phyloP scores from a whole-genome alignment of 2,888 invertebrate species.

The Bellardia pandia region DNA sequence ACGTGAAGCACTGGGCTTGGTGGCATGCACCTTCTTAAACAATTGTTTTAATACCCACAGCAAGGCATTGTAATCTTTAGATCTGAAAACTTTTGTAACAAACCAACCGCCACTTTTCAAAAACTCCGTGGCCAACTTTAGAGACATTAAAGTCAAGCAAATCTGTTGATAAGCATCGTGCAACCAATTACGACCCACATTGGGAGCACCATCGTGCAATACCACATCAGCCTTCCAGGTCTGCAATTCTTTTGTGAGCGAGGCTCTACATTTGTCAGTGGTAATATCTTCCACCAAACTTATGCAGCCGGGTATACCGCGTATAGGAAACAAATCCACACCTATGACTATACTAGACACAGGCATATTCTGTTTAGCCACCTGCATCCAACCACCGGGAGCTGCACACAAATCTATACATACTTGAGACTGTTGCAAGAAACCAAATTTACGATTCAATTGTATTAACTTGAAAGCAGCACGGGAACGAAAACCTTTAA shows the following conservation, averaged over 20 bases:
- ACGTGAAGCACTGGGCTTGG: constrained; percentile 99
- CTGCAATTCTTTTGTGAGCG: constrained; percentile 93
- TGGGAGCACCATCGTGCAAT: constrained; percentile 98
- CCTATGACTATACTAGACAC: constrained; percentile 97
- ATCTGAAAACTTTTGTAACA: constrained; percentile 98
- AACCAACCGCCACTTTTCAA: constrained; percentile 97
- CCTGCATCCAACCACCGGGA: constrained; percentile 99
- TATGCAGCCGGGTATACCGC: constrained; percentile 94
- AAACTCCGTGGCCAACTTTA: constrained; percentile 96
- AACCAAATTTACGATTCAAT: constrained; percentile 97
- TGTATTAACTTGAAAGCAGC: constrained; percentile 99
- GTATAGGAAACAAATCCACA: constrained; percentile 98
- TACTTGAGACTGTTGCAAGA: constrained; percentile 97
- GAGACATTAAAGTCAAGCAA: constrained; percentile 94
- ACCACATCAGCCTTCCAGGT: constrained; percentile 99
- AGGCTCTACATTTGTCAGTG: constrained; percentile 94
- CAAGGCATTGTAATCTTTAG: constrained; percentile 98
- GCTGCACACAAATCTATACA: constrained; percentile 99
- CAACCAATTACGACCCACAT: constrained; percentile 98
- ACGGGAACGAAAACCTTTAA: constrained; percentile 95
- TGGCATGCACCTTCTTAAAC: constrained; percentile 98
- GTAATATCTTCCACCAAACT: constrained; percentile 97
- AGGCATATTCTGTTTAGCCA: constrained; percentile 98
- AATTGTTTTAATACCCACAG: constrained; percentile 98
- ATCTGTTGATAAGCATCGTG: constrained; percentile 98